These are phyloP conservation scores for Cerceris rybyensis DNA, from an alignment of 2,888 invertebrate species.

Conservation along the genomic window DNA sequence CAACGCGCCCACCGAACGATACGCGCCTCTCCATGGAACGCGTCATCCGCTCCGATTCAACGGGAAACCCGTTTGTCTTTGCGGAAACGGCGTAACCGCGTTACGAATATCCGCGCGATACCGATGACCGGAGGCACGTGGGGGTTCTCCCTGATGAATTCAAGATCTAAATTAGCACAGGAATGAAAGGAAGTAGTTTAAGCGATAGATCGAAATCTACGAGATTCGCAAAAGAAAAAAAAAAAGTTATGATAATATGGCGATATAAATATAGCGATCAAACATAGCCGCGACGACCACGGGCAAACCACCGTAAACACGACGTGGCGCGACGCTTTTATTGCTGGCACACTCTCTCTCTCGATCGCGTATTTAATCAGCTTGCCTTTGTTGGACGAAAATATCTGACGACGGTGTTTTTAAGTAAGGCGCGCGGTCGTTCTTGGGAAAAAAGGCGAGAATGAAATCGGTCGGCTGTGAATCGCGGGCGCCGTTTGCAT, in stretches of 20 bases:
- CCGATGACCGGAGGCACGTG: no score
- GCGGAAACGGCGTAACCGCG: no score
- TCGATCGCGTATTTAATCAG: constrained; percentile 58
- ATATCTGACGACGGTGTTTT: constrained; percentile 51
- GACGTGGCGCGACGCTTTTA: constrained; percentile 58
- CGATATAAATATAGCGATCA: constrained; percentile 51
- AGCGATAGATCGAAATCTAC: not conserved
- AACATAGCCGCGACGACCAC: constrained; percentile 38
- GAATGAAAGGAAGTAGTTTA: not conserved
- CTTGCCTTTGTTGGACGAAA: constrained; percentile 54
- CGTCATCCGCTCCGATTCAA: no score
- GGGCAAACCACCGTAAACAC: constrained; percentile 56
- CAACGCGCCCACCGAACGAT: constrained; percentile 65
- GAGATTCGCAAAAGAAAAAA: not conserved
- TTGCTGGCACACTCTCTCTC: constrained; percentile 47
- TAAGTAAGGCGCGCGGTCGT: constrained; percentile 21
- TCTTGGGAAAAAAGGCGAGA: constrained; percentile 26
- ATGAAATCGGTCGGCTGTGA: constrained; percentile 37
- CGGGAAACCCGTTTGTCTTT: no score
- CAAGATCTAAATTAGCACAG: no score
- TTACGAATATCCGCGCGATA: no score
- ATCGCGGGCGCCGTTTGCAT: constrained; percentile 26
- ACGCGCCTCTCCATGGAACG: not conserved
- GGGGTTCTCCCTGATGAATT: no score
- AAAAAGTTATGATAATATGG: constrained; percentile 40